Conservation (phyloP, 2,113 vertebrate genomes). For the Alethe castanea region DNA sequence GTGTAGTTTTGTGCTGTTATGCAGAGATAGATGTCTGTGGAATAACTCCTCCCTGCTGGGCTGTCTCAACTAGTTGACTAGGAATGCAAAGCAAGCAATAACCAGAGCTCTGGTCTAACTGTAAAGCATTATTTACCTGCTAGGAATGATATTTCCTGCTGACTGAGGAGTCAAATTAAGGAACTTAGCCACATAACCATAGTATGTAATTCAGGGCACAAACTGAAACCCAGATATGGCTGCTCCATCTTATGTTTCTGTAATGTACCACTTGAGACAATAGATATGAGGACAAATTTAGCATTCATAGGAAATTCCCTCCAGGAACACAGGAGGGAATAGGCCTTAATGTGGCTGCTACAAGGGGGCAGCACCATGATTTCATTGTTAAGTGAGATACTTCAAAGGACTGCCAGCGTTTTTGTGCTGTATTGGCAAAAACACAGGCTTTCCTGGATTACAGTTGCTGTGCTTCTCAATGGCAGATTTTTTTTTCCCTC, state of each 20-base stretch:
- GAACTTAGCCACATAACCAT: not conserved
- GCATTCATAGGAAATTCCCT: not conserved
- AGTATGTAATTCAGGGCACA: not conserved
- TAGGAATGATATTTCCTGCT: constrained; percentile 38
- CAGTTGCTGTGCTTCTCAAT: not conserved
- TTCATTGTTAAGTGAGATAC: not conserved
- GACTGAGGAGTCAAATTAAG: not conserved
- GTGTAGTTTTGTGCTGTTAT: not conserved
- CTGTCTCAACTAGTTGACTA: constrained; percentile 36
- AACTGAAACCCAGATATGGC: not conserved
- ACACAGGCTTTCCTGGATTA: not conserved
- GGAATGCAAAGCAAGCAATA: constrained; percentile 47
- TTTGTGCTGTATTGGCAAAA: not conserved
- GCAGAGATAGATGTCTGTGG: not conserved
- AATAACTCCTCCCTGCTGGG: constrained; percentile 22
- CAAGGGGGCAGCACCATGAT: not conserved
- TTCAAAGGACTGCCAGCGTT: not conserved
- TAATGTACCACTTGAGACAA: not conserved
- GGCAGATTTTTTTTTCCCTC: not conserved
- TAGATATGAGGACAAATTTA: not conserved
- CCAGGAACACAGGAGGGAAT: not conserved
- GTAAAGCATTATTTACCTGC: constrained; percentile 53
- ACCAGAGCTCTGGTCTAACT: not conserved
- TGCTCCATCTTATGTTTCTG: not conserved
- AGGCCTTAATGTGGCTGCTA: not conserved